Conservation (phyloP, 23 tunicate species). For the Phallusia fumigata region DNA sequence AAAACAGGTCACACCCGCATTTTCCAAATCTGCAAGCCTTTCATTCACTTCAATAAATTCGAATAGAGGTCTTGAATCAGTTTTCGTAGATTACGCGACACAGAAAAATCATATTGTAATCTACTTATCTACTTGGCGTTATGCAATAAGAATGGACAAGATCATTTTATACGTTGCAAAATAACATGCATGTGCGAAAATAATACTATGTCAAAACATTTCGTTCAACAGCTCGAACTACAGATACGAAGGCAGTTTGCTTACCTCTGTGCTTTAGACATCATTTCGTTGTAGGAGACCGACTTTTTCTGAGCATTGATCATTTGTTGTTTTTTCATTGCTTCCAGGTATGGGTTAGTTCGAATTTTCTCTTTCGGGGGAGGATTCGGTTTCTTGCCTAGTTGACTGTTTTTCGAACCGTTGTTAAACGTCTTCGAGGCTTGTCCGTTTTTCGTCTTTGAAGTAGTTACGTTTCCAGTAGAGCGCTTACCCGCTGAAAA, state of each 20-base stretch:
- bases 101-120: no score
- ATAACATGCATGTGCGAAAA: no score
- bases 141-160: no score
- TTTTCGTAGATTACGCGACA: no score
- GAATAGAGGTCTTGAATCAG: no score
- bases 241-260: background rate
- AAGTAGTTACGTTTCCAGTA: background rate
- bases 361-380: background rate
- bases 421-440: background rate
- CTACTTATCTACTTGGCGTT: no score
- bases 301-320: constrained; percentile 24
- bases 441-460: background rate
- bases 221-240: background rate
- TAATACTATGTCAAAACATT: no score
- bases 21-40: no score
- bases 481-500: no score
- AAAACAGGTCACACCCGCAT: no score
- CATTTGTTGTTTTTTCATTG: constrained; percentile 14
- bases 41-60: no score
- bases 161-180: no score
- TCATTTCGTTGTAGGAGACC: constrained; percentile 43
- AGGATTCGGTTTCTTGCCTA: background rate
- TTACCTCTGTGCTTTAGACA: constrained; percentile 48
- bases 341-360: constrained; percentile 25
- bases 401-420: background rate